These are phyloP conservation scores for Schrankia costaestrigalis DNA, from an alignment of 2,888 invertebrate species.

Conservation along the genomic window DNA sequence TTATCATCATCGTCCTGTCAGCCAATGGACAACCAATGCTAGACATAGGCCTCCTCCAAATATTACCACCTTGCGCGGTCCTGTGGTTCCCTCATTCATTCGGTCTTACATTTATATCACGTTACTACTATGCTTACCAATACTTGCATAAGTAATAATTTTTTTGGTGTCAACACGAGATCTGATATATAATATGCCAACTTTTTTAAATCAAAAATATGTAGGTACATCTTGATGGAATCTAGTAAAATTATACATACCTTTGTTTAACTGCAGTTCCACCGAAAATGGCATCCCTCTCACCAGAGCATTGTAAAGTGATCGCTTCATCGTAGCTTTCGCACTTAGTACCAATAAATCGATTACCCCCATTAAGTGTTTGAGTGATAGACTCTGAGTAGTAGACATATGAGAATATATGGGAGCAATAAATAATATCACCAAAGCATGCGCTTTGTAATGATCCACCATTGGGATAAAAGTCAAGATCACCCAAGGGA, in stretches of 20 bases:
- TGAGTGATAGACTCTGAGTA: slow-evolving; percentile 60
- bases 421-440: slow-evolving; percentile 51
- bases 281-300: slow-evolving; percentile 50
- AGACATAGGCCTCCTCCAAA: no score
- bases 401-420: slow-evolving; percentile 48
- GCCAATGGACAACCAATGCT: no score
- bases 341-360: slow-evolving; percentile 62
- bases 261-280: slow-evolving; percentile 44
- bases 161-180: no score
- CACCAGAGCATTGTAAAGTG: slow-evolving; percentile 43
- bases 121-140: no score
- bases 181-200: no score
- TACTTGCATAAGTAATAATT: no score
- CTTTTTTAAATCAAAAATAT: no score
- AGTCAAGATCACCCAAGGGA: slow-evolving; percentile 64
- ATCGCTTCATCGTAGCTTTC: slow-evolving; percentile 47
- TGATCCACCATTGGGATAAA: slow-evolving; percentile 67
- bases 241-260: slow-evolving; percentile 52
- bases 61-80: no score
- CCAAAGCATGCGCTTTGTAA: slow-evolving; percentile 52
- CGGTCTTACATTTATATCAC: no score
- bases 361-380: slow-evolving; percentile 29
- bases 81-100: no score
- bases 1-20: no score
- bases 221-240: no score